Evolutionary conservation across 2,113 vertebrate species (phyloP).

Genomic region (Furnarius figulus): DNA sequence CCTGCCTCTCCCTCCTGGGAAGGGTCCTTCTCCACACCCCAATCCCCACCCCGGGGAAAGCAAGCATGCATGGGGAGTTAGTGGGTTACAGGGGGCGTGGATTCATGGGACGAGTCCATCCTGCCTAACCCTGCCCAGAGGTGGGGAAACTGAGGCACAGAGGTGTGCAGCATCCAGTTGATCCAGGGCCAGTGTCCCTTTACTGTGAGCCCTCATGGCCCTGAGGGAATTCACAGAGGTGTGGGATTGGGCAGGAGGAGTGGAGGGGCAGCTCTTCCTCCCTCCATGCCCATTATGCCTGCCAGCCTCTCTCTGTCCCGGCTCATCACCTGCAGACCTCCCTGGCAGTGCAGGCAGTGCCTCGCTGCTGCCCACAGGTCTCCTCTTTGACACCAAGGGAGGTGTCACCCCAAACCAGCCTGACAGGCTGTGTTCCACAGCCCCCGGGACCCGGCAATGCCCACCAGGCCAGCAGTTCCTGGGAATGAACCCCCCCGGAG

Average conservation of each 20-base stretch:
- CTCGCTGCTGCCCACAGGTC: fast-evolving
- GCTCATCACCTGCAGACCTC: fast-evolving
- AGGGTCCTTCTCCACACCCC: not conserved
- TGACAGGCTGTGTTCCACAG: not conserved
- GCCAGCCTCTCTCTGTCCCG: not conserved
- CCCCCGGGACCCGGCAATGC: not conserved
- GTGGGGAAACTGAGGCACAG: not conserved
- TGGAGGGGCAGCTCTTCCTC: not conserved
- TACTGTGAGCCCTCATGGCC: fast-evolving
- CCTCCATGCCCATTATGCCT: not conserved
- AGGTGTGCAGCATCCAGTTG: fast-evolving
- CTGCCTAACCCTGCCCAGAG: not conserved
- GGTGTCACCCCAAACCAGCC: fast-evolving
- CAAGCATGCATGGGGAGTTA: not conserved
- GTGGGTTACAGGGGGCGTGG: not conserved
- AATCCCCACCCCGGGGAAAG: not conserved
- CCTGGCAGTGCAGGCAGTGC: not conserved
- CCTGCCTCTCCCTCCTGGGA: not conserved
- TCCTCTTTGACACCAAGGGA: fast-evolving
- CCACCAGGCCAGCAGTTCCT: not conserved
- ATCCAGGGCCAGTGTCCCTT: fast-evolving
- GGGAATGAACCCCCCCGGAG: not conserved
- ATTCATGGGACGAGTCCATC: not conserved
- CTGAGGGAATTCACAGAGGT: fast-evolving
- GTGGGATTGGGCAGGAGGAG: not conserved